These are phyloP conservation scores for Microcebus jonahi DNA, from an alignment of 2,113 vertebrate species.

Conservation along the genomic window DNA sequence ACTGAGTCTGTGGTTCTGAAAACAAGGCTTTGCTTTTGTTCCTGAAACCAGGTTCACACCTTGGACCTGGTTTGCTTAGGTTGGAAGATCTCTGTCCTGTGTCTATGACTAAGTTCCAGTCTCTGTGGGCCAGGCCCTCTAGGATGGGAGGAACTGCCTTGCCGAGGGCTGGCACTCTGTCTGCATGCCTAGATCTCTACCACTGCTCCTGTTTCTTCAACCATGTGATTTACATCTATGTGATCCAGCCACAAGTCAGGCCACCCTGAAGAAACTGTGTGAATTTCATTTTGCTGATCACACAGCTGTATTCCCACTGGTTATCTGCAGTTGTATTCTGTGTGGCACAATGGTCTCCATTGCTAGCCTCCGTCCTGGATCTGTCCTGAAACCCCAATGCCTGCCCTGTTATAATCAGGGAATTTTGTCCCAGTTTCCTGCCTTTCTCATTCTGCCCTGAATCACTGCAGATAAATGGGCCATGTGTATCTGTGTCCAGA, in stretches of 20 bases:
- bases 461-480: conserved; percentile 62
- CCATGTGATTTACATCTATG: too few species aligned
- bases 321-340: not conserved
- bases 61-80: not conserved
- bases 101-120: not conserved
- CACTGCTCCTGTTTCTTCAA: not conserved
- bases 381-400: not conserved
- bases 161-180: not conserved
- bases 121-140: not conserved
- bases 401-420: not conserved
- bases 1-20: not conserved
- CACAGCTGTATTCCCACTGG: not conserved
- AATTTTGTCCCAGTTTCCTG: conserved; percentile 41
- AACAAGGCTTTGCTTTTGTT: not conserved
- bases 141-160: not conserved
- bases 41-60: not conserved
- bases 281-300: not conserved
- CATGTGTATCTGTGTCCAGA: conserved; percentile 59
- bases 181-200: not conserved
- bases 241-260: not conserved
- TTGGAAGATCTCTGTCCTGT: not conserved
- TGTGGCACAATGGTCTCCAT: not conserved
- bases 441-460: not conserved
- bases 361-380: not conserved
- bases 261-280: not conserved